Evolutionary conservation across 1,140 invertebrate genomes (phyloP), one percentile per base, ranked within the genome.

Genomic region (Aphelinus certus): DNA sequence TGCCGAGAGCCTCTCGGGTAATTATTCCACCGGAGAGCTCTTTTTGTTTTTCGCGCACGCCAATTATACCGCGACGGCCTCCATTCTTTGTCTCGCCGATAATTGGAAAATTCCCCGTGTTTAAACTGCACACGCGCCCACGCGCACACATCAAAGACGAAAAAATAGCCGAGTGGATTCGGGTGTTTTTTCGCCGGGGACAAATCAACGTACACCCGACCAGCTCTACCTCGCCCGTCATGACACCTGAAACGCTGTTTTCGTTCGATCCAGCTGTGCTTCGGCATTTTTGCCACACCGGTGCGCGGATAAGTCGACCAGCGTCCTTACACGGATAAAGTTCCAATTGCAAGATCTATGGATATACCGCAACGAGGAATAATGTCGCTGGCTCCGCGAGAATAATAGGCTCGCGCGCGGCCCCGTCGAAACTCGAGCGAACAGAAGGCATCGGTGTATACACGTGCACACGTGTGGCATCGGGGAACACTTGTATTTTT

Each of bases 31-130:
- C 26, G 26, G 26, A 26, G 46, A 42, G 7, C 9, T 60, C 63
- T 71, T 71, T 71, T 76, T 65, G 42, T 76, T 61, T 49, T 67
- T 47, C n/a, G n/a, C 48, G 60, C 3, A 42, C 56, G 45, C 60
- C 61, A 61, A 68, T 73, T 73, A 73, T 26, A 26, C 65, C 58
- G 61, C 67, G 43, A 46, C 26, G 26, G 26, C 26, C 26, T 62
- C 4, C 58, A 65, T 62, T 76, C 69, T 67, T 72, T 71, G 69
- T 67, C 57, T 61, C 68, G 26, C 48, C 63, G 75, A 76, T 72
- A 72, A 76, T 76, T 76, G 69, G 63, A 76, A 76, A 76, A 76
- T 76, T 62, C 64, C 62, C 57, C 60, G 60, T 75, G 67, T 58
- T 69, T 60, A 64, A 64, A 55, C 53, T 55, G 47, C 61, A 49